phyloP scores from a whole-genome alignment of 2,113 vertebrate genomes.

The Hippoglossus stenolepis region DNA sequence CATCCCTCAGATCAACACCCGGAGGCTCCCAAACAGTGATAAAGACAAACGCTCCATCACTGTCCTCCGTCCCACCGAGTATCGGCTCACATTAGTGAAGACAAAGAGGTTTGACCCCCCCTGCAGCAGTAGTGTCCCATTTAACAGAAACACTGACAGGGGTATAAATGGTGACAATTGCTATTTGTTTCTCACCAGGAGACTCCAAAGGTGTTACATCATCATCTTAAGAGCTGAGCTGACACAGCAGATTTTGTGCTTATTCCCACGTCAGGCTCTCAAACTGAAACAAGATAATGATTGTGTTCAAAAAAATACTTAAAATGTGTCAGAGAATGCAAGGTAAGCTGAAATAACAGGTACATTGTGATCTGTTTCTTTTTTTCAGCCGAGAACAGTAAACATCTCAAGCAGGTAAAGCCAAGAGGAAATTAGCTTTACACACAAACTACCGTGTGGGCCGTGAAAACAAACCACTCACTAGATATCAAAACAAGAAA shows the following conservation, averaged over 20 bases:
- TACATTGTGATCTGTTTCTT: background rate
- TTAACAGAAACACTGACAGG: background rate
- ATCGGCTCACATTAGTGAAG: conserved; percentile 38
- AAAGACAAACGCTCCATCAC: conserved; percentile 37
- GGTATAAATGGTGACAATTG: conserved; percentile 51
- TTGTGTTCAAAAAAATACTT: background rate
- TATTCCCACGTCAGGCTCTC: background rate
- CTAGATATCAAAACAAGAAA: background rate
- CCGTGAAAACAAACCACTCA: background rate
- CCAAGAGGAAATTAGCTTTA: background rate
- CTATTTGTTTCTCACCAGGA: conserved; percentile 53
- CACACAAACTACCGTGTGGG: background rate
- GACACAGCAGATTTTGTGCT: background rate
- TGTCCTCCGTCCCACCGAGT: conserved; percentile 49
- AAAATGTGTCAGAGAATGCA: no score
- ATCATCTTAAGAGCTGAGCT: background rate
- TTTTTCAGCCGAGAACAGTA: background rate
- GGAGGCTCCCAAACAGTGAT: background rate
- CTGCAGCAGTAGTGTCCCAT: background rate
- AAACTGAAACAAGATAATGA: background rate
- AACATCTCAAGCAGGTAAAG: background rate
- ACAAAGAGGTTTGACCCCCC: conserved; percentile 32
- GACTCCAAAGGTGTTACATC: conserved; percentile 25
- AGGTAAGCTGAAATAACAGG: no score
- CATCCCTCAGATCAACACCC: background rate